These are phyloP conservation scores for Patella vulgata DNA, from an alignment of 1,140 invertebrate species.

Conservation along the genomic window DNA sequence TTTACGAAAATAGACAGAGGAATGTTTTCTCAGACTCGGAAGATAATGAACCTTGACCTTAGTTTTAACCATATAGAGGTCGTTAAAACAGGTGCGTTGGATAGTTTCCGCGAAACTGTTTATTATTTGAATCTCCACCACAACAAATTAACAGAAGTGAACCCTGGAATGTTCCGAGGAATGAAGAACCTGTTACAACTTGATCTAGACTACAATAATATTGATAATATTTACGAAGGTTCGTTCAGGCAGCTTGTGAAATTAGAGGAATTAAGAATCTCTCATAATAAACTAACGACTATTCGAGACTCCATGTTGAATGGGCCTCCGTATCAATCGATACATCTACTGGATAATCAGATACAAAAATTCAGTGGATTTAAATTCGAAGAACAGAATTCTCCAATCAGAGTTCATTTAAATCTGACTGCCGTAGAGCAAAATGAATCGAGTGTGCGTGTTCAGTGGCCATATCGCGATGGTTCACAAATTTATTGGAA, in stretches of 20 bases:
- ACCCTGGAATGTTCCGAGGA: slow-evolving; percentile 59
- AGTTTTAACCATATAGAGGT: slow-evolving; percentile 30
- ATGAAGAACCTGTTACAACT: slow-evolving; percentile 56
- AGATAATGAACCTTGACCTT: slow-evolving; percentile 30
- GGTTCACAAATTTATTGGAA: slow-evolving; percentile 40
- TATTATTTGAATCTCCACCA: slow-evolving; percentile 24
- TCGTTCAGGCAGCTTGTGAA: slow-evolving; percentile 38
- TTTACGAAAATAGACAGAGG: slow-evolving; percentile 27
- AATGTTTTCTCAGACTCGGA: slow-evolving; percentile 23
- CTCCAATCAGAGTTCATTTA: slow-evolving; percentile 19
- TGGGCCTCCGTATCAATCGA: background rate
- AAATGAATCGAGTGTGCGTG: slow-evolving; percentile 5
- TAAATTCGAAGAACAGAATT: slow-evolving; percentile 15
- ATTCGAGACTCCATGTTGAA: slow-evolving; percentile 9
- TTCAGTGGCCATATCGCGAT: slow-evolving; percentile 37
- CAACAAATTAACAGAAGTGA: slow-evolving; percentile 27
- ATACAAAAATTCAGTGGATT: slow-evolving; percentile 25
- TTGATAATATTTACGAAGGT: slow-evolving; percentile 37
- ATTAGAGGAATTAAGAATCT: slow-evolving; percentile 21
- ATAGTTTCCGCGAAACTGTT: slow-evolving; percentile 35
- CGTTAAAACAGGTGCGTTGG: slow-evolving; percentile 37
- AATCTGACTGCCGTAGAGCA: slow-evolving; percentile 24
- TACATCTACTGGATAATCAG: slow-evolving; percentile 22
- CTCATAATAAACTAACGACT: slow-evolving; percentile 20
- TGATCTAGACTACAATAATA: slow-evolving; percentile 49